These are phyloP conservation scores for Calcarius lapponicus DNA, from an alignment of 2,797 vertebrate species.

Conservation along the genomic window DNA sequence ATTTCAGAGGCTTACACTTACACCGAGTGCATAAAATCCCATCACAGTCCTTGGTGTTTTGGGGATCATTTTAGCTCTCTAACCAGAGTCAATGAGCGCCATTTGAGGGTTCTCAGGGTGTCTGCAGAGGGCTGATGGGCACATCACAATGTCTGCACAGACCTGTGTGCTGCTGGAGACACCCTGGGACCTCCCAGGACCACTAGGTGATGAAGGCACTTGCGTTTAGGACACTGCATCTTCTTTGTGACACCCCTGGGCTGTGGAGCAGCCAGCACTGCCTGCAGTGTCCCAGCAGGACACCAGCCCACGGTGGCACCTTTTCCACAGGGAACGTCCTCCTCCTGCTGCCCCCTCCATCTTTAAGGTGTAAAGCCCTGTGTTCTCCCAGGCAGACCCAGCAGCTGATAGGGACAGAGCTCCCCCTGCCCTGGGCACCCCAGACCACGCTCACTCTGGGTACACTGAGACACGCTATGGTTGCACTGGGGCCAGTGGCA, in stretches of 20 bases:
- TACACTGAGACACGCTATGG: neutral
- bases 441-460: rapidly evolving
- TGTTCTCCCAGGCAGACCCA: neutral
- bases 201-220: neutral
- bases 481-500: neutral
- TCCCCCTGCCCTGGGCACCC: rapidly evolving
- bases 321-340: neutral
- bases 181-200: neutral
- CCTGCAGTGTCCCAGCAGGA: neutral
- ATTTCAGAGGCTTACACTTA: neutral
- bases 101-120: neutral
- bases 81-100: neutral
- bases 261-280: neutral
- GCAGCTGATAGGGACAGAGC: neutral
- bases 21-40: neutral
- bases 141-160: rapidly evolving
- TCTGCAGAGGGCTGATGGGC: neutral
- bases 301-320: neutral
- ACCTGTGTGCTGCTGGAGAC: neutral
- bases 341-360: neutral
- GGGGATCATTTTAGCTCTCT: neutral
- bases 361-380: neutral
- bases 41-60: neutral
- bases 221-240: neutral
- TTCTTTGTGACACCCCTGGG: rapidly evolving